Percentiles rank a stretch among this genome's conserved stretches.
phyloP scores from a whole-genome alignment of 2,113 vertebrate species.

The Actenoides lindsayi region DNA sequence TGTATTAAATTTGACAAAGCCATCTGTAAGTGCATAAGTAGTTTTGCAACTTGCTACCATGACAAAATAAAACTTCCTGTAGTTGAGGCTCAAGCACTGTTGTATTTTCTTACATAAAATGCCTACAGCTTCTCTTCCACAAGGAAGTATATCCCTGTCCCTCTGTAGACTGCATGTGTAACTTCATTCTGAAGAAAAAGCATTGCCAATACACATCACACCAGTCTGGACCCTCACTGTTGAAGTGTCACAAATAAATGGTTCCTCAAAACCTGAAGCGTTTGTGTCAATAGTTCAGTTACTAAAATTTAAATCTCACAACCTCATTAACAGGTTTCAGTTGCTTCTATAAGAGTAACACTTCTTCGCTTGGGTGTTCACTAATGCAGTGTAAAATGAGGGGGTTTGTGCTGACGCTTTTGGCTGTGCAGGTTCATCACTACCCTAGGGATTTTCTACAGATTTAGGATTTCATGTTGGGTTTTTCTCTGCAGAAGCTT shows the following conservation, averaged over 20 bases:
- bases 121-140: not conserved
- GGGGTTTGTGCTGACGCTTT: not conserved
- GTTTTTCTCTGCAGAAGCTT: not conserved
- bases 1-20: not conserved
- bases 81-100: not conserved
- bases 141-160: not conserved
- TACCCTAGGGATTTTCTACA: not conserved
- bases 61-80: not conserved
- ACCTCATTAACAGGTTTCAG: not conserved
- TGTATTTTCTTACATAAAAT: not conserved
- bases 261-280: not conserved
- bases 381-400: not conserved
- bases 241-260: conserved; percentile 14
- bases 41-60: not conserved
- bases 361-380: not conserved
- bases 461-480: accelerated
- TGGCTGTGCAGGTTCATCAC: not conserved
- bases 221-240: not conserved
- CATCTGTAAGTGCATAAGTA: accelerated
- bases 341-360: not conserved
- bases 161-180: not conserved
- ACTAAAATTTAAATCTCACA: not conserved
- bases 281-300: not conserved
- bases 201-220: not conserved
- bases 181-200: not conserved